phyloP scores from a whole-genome alignment of 1,140 invertebrate genomes.

The fruit fly (Drosophila melanogaster) region DNA sequence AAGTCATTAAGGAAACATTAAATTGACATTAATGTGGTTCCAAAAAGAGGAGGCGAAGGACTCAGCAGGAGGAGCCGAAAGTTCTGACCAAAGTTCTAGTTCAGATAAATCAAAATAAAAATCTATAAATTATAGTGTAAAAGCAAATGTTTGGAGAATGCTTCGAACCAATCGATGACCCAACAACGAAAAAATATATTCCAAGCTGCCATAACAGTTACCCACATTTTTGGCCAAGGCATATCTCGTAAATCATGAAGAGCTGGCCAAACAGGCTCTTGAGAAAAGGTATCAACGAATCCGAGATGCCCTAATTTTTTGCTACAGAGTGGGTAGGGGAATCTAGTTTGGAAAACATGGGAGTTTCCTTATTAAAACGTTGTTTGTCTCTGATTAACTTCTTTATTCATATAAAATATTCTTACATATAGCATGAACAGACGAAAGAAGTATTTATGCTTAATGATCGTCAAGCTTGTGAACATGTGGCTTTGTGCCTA shows the following conservation, averaged over 20 bases:
- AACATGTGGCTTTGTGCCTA: conserved; percentile 4
- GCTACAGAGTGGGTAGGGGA: conserved; percentile 4
- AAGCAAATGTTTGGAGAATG: conserved; percentile 21
- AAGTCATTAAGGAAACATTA: conserved; percentile 84
- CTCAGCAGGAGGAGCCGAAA: not conserved
- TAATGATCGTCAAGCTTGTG: conserved; percentile 21
- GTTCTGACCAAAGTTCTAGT: conserved; percentile 51
- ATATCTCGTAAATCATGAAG: conserved; percentile 67
- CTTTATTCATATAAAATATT: conserved; percentile 19
- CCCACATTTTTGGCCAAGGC: conserved; percentile 64
- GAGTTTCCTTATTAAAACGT: not conserved
- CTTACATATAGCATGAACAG: not conserved
- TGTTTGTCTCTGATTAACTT: not conserved
- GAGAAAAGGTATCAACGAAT: conserved; percentile 9
- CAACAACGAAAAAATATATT: conserved; percentile 50
- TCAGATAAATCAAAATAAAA: conserved; percentile 66
- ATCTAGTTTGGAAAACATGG: conserved; percentile 4
- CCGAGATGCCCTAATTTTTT: conserved; percentile 16
- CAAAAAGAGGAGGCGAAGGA: conserved; percentile 2
- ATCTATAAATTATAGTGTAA: conserved; percentile 63
- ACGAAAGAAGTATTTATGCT: conserved; percentile 11
- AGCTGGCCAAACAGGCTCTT: conserved; percentile 20
- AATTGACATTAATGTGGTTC: conserved; percentile 79
- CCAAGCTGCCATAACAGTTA: conserved; percentile 66
- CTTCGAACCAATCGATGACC: conserved; percentile 61